Base-by-base conservation (phyloP, 2,113 vertebrate species). In the Leptobrachium ailaonicum region DNA sequence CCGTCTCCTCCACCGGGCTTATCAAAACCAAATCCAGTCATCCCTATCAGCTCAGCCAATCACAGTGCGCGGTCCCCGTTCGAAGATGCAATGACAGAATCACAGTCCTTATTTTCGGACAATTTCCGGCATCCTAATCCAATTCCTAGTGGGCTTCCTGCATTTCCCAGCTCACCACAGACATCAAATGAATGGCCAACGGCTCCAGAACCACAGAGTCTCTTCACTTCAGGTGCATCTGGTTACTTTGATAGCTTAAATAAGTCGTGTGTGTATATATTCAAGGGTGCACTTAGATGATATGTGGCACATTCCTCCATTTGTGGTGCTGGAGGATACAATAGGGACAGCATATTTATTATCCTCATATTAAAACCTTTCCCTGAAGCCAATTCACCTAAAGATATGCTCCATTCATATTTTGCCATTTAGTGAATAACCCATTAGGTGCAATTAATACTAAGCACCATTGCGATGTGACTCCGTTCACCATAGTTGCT, bases 81-180 rank as follows among this genome's bases (percentile, higher is more conserved):
- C 76, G 96, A 98, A 90, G 98, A 97, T 32, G 96, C 96, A 43
- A 94, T 96, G 75, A 96, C 98, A 73, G 98, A 99, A 91, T 99
- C 98, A 83, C 98, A 99, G 91, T 99, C 98, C 0, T 95, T 99
- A 82, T 99, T 99, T 88, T 99, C 98, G 86, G 97, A 98, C 94
- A 99, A 98, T 93, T 99, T 99, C 84, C 95, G 97, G 84, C 98
- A 99, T 86, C 98, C 97, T 82, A 99, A 99, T 89, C 98, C 98
- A 14, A 95, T 99, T 82, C 98, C 98, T 42, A 96, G 95, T 66
- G 95, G 97, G 87, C 95, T 98, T 85, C 95, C 96, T 83, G 93
- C 96, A n/a, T 97, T 96, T 86, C 95, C 96, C 85, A 95, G 90
- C 84, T 96, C 96, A 77, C 94, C 95, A 82, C 95, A 97, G 85